Percentiles rank a stretch among this genome's conserved stretches.
Evolutionary conservation across 2,797 vertebrate species (phyloP).

Genomic region (Falco novaeseelandiae): DNA sequence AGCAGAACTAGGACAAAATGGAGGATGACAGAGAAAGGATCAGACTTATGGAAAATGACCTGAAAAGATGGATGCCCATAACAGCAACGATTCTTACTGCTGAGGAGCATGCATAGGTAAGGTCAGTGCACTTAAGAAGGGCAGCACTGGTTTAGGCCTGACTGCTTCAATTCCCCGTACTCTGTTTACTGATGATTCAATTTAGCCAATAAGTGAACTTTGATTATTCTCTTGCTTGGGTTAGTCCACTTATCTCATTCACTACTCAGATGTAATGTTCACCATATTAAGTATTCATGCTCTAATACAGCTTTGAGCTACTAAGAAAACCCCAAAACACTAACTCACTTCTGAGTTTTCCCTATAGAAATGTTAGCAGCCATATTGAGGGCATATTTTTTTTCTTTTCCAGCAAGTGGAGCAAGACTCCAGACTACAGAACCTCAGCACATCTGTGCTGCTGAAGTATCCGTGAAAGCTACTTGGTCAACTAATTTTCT

Average conservation of each 20-base stretch:
- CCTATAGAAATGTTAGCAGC: not conserved
- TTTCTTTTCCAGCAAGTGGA: not conserved
- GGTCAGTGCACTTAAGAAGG: not conserved
- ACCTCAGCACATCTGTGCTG: not conserved
- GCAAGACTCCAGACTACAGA: not conserved
- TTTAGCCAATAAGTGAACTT: not conserved
- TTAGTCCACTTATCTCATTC: not conserved
- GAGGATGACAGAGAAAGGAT: not conserved
- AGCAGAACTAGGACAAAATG: not conserved
- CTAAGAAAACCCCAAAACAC: not conserved
- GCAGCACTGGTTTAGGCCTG: not conserved
- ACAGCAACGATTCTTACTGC: not conserved
- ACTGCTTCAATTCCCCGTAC: not conserved
- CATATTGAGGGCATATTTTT: not conserved
- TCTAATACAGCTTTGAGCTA: not conserved
- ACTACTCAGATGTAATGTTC: not conserved
- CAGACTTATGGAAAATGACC: not conserved
- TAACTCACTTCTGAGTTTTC: not conserved
- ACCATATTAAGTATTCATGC: not conserved
- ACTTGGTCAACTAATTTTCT: not conserved
- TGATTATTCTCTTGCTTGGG: not conserved
- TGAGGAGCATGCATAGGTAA: not conserved
- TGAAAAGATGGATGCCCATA: not conserved
- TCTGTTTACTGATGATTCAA: not conserved
- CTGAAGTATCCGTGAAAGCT: not conserved